A percentile compares a stretch with the other conserved stretches of the same genome.
These are phyloP conservation scores for Pedionomus torquatus DNA, from an alignment of 2,113 vertebrate genomes.

Conservation along the genomic window DNA sequence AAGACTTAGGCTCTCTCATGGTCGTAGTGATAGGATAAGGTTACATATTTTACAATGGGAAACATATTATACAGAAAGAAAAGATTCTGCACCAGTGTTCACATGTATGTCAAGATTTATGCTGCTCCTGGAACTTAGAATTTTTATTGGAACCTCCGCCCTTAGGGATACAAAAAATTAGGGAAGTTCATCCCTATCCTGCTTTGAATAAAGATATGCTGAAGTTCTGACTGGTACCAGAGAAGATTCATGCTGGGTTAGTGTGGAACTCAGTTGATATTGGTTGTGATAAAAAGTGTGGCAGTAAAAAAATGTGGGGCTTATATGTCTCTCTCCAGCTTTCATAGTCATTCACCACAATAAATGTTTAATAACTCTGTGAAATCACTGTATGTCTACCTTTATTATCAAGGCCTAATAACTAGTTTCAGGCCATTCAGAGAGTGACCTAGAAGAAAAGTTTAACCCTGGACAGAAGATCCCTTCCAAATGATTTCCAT, in stretches of 20 bases:
- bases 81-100: neutral
- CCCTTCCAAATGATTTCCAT: neutral
- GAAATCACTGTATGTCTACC: neutral
- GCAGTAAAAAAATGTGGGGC: rapidly evolving
- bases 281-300: neutral
- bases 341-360: neutral
- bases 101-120: neutral
- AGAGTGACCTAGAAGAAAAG: neutral
- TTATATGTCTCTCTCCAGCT: neutral
- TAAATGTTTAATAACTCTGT: neutral
- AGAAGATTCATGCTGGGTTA: neutral
- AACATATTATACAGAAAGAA: neutral
- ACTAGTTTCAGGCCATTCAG: neutral
- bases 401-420: neutral
- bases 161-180: neutral
- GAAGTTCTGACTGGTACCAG: neutral
- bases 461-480: neutral
- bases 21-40: neutral
- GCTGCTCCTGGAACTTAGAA: neutral
- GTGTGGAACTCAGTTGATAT: neutral
- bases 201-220: neutral
- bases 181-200: neutral
- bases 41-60: neutral
- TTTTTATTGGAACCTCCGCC: neutral
- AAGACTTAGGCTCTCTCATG: neutral